Conservation (phyloP, 2,888 invertebrate species). For the Xylota segnis region DNA sequence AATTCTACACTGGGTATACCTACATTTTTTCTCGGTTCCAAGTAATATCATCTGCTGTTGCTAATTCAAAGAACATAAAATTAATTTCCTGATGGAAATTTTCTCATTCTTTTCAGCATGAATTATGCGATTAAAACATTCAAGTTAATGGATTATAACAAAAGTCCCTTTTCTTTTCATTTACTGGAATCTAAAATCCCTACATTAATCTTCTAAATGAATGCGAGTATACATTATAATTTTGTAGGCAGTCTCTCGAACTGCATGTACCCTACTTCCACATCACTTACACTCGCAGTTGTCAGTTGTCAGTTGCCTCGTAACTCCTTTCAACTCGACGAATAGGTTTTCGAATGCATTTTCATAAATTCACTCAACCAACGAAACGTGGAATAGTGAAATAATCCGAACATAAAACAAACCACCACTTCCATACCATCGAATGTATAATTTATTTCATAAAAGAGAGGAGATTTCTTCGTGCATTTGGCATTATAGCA, state of each 20-base stretch:
- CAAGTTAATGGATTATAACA: constrained; percentile 21
- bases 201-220: constrained; percentile 31
- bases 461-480: constrained; percentile 27
- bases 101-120: neutral
- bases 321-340: constrained; percentile 17
- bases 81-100: constrained; percentile 10
- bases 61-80: constrained; percentile 1
- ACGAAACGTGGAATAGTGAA: constrained; percentile 37
- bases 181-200: constrained; percentile 16
- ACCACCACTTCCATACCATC: constrained; percentile 1
- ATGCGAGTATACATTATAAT: constrained; percentile 18
- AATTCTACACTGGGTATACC: neutral
- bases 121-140: neutral
- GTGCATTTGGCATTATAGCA: constrained; percentile 57
- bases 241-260: constrained; percentile 13
- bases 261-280: constrained; percentile 6
- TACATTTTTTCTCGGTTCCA: neutral
- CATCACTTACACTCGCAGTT: constrained; percentile 40
- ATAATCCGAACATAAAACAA: constrained; percentile 54
- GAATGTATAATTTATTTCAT: constrained; percentile 59
- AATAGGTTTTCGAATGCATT: constrained; percentile 53
- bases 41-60: neutral
- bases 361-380: constrained; percentile 53
- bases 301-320: neutral
- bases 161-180: constrained; percentile 1